Percentiles rank a stretch among this genome's conserved stretches.
phyloP scores from a whole-genome alignment of 2,888 invertebrate species.

The Cephus pygmeus region DNA sequence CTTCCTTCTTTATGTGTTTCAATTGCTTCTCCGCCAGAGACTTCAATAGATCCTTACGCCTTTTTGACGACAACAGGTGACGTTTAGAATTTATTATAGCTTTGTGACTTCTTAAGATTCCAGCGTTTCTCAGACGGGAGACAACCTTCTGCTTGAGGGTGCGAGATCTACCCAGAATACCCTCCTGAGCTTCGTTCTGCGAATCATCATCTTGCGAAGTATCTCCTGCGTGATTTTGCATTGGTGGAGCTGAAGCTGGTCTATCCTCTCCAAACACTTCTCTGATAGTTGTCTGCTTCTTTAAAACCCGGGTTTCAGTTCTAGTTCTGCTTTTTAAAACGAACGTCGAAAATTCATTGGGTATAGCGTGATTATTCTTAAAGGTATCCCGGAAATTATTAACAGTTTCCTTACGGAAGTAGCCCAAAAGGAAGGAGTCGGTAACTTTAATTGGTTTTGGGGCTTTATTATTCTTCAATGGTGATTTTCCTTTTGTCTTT shows the following conservation, averaged over 20 bases:
- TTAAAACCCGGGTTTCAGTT: constrained; percentile 78
- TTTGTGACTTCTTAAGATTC: constrained; percentile 60
- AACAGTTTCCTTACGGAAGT: constrained; percentile 77
- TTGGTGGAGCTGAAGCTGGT: constrained; percentile 85
- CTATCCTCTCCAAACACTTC: constrained; percentile 86
- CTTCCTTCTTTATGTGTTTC: constrained; percentile 45
- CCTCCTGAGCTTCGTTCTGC: constrained; percentile 51
- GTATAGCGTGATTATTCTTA: constrained; percentile 72
- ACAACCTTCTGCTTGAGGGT: constrained; percentile 54
- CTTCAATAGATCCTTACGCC: constrained; percentile 54
- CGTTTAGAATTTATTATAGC: constrained; percentile 60
- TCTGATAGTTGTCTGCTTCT: constrained; percentile 81
- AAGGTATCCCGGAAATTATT: constrained; percentile 76
- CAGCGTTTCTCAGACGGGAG: constrained; percentile 58
- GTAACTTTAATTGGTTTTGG: constrained; percentile 53
- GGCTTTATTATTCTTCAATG: constrained; percentile 46
- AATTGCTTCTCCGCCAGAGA: constrained; percentile 54
- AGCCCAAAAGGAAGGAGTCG: constrained; percentile 73
- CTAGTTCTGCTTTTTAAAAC: constrained; percentile 80
- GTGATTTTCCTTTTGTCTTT: constrained; percentile 46
- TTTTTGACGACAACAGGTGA: constrained; percentile 53
- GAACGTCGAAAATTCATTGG: constrained; percentile 75
- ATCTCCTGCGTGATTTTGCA: constrained; percentile 68
- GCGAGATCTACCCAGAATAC: constrained; percentile 32
- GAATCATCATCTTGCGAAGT: constrained; percentile 61